Percentiles rank a stretch among this genome's conserved stretches.
Evolutionary conservation across 1,140 invertebrate species (phyloP).

Genomic region (Uloborus diversus): DNA sequence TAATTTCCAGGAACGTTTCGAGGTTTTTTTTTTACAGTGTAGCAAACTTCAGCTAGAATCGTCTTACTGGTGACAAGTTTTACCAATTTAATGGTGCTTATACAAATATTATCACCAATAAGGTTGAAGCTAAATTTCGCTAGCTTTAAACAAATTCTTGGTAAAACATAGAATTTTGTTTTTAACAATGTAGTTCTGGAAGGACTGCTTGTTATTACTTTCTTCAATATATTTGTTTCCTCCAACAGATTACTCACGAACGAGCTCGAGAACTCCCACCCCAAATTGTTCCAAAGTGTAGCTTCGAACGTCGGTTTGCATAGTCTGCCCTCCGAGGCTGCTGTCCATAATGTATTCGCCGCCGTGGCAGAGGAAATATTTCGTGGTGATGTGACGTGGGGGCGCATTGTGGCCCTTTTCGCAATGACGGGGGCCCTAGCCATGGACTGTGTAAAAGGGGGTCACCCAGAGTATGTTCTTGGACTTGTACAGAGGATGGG

Average conservation of each 20-base stretch:
- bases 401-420: slow-evolving; percentile 75
- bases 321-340: slow-evolving; percentile 68
- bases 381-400: slow-evolving; percentile 72
- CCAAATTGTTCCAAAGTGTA: slow-evolving; percentile 72
- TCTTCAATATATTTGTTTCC: not conserved
- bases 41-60: too few relatives aligned
- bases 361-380: slow-evolving; percentile 72
- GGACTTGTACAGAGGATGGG: slow-evolving; percentile 72
- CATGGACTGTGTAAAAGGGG: slow-evolving; percentile 72
- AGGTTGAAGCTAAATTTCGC: too few relatives aligned
- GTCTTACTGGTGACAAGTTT: too few relatives aligned
- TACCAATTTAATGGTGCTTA: too few relatives aligned
- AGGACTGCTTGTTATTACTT: too few relatives aligned
- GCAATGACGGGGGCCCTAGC: slow-evolving; percentile 76
- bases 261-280: slow-evolving; percentile 61
- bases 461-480: slow-evolving; percentile 70
- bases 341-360: slow-evolving; percentile 69
- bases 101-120: too few relatives aligned
- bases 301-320: slow-evolving; percentile 69
- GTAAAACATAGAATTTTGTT: too few relatives aligned
- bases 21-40: too few relatives aligned
- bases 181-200: too few relatives aligned
- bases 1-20: too few relatives aligned
- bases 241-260: slow-evolving; percentile 27
- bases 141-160: too few relatives aligned